A percentile compares a stretch with the other conserved stretches of the same genome.
Conservation (phyloP, 2,888 invertebrate species). For the Ectobius pallidus region DNA sequence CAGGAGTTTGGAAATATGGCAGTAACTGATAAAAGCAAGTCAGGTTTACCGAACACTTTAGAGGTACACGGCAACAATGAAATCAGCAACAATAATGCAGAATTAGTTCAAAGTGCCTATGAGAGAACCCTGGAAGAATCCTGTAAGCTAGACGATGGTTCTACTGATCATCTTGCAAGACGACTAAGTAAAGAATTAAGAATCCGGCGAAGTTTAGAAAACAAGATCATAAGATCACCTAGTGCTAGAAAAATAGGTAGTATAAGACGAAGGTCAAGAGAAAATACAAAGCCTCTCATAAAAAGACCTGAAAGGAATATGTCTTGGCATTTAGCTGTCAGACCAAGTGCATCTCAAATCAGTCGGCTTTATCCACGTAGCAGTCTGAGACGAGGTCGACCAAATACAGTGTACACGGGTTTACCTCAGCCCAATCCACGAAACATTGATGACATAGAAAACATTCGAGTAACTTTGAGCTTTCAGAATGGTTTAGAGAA, state of each 20-base stretch:
- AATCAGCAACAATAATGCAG: conserved; percentile 51
- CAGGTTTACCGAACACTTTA: conserved; percentile 46
- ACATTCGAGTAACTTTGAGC: not conserved
- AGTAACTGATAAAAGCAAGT: conserved; percentile 48
- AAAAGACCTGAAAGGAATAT: conserved; percentile 19
- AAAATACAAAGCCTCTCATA: conserved; percentile 50
- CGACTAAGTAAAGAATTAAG: conserved; percentile 74
- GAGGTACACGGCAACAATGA: conserved; percentile 25
- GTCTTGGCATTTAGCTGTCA: conserved; percentile 3
- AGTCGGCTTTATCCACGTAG: conserved; percentile 59
- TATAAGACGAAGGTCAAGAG: conserved; percentile 73
- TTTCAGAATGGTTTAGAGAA: not conserved
- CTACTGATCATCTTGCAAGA: conserved; percentile 73
- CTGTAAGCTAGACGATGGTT: conserved; percentile 60
- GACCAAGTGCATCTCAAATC: not conserved
- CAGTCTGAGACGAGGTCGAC: conserved; percentile 60
- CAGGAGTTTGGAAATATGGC: conserved; percentile 64
- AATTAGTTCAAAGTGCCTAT: conserved; percentile 73
- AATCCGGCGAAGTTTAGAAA: conserved; percentile 71
- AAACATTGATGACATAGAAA: not conserved
- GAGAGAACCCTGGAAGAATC: conserved; percentile 75
- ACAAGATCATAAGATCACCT: conserved; percentile 76
- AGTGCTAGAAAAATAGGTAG: conserved; percentile 82
- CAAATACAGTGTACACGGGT: conserved; percentile 58
- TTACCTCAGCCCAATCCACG: conserved; percentile 50